These are phyloP conservation scores for Chionomys nivalis DNA, from an alignment of 2,113 vertebrate genomes.

Conservation along the genomic window DNA sequence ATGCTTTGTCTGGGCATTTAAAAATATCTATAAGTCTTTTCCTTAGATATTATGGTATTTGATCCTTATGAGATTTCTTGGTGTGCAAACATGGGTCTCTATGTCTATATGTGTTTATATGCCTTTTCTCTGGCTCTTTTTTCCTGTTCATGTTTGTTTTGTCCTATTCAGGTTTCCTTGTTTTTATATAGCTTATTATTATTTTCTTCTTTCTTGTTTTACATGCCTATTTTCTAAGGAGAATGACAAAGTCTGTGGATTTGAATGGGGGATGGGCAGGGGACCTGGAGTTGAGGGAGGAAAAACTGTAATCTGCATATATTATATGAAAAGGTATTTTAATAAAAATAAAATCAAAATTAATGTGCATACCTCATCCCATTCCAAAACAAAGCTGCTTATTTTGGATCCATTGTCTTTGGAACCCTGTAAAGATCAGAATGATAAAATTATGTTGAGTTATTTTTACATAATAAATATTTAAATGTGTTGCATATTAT, in stretches of 20 bases:
- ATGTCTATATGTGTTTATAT: not conserved
- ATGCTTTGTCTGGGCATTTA: not conserved
- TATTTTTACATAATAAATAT: not conserved
- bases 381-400: conserved; percentile 89
- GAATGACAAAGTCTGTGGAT: not conserved
- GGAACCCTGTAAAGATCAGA: conserved; percentile 83
- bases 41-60: not conserved
- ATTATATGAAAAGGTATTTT: not conserved
- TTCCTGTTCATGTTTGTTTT: not conserved
- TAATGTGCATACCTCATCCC: conserved; percentile 87
- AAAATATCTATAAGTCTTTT: not conserved
- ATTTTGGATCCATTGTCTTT: conserved; percentile 90
- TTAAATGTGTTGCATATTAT: not conserved
- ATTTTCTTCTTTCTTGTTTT: not conserved
- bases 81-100: not conserved
- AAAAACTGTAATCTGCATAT: not conserved
- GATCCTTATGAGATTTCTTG: not conserved
- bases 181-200: not conserved
- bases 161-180: not conserved
- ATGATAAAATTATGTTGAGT: conserved; percentile 57
- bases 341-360: not conserved
- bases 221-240: not conserved
- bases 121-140: not conserved
- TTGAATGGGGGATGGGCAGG: not conserved
- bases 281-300: not conserved